Evolutionary conservation across 2,888 invertebrate species (phyloP).

Genomic region (Coecobrya sp.): DNA sequence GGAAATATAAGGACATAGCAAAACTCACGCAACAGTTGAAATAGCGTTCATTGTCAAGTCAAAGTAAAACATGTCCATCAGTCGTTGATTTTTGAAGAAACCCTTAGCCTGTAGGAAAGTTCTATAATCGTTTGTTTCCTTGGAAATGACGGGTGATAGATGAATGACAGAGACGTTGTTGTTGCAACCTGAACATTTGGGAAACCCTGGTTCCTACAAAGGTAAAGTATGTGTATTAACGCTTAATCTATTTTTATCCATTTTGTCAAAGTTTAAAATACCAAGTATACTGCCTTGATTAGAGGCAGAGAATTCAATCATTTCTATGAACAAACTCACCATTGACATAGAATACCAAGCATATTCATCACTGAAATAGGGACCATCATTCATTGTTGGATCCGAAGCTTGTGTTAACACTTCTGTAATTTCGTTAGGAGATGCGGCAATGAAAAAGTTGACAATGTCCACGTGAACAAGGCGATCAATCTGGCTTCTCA

Average conservation of each 20-base stretch:
- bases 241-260: no score
- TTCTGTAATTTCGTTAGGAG: conserved; percentile 80
- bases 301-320: neutral
- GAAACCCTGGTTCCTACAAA: conserved; percentile 75
- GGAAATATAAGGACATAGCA: neutral
- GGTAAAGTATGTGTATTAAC: no score
- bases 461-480: conserved; percentile 94
- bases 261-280: no score
- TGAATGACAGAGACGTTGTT: conserved; percentile 84
- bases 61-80: conserved; percentile 92
- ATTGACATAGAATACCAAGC: conserved; percentile 96
- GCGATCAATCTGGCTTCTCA: conserved; percentile 91
- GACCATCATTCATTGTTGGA: conserved; percentile 82
- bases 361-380: conserved; percentile 93
- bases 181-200: conserved; percentile 81
- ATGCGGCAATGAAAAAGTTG: conserved; percentile 95
- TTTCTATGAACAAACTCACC: conserved; percentile 85
- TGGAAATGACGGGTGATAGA: conserved; percentile 72
- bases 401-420: conserved; percentile 84
- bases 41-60: conserved; percentile 93
- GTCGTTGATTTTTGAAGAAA: conserved; percentile 67
- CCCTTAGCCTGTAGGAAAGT: conserved; percentile 56
- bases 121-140: neutral
- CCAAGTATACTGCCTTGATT: no score
- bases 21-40: conserved; percentile 89